Evolutionary conservation across 2,113 vertebrate species (phyloP).

Genomic region (Pseudonaja textilis): DNA sequence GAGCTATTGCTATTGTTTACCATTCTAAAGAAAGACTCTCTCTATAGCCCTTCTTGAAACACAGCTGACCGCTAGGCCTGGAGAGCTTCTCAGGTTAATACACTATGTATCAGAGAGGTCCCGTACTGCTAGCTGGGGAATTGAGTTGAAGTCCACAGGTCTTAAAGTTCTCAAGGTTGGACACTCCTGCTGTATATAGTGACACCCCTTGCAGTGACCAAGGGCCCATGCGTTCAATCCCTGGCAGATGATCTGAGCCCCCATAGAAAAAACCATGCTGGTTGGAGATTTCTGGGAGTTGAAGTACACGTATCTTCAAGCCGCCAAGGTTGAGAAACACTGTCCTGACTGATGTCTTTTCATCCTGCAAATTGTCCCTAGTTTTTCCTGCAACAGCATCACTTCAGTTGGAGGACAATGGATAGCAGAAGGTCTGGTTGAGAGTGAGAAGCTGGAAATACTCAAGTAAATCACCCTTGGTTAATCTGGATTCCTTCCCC

Average conservation of each 20-base stretch:
- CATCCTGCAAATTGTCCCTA: constrained; percentile 42
- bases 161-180: not conserved
- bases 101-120: not conserved
- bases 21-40: not conserved
- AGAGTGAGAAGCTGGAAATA: constrained; percentile 73
- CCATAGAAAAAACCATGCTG: not conserved
- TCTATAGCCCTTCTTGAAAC: not conserved
- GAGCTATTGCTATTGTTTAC: not conserved
- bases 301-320: not conserved
- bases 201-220: not conserved
- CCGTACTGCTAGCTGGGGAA: not conserved
- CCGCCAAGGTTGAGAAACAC: not conserved
- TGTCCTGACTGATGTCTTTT: not conserved
- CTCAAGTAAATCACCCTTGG: constrained; percentile 74
- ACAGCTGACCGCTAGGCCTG: not conserved
- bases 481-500: not conserved
- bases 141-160: not conserved
- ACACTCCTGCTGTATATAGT: not conserved
- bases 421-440: constrained; percentile 69
- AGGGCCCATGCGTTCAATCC: not conserved
- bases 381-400: constrained; percentile 77
- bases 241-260: not conserved
- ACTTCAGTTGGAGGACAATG: constrained; percentile 68
- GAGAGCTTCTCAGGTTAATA: not conserved
- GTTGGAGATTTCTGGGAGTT: not conserved